phyloP scores from a whole-genome alignment of 2,113 vertebrate genomes.

The Semnopithecus entellus region DNA sequence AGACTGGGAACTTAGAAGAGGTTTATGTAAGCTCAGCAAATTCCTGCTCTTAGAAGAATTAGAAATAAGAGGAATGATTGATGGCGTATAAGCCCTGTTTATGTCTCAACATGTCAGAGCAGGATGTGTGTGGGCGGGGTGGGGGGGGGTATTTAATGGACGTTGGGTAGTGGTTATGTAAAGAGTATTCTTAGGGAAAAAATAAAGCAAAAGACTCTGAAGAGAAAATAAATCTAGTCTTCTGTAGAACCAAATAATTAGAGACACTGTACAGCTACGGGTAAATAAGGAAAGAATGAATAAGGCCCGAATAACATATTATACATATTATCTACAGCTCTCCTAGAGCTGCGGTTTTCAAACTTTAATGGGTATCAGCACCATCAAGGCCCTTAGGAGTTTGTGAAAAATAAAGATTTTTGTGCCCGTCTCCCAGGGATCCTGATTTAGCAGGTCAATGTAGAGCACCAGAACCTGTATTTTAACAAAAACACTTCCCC shows the following conservation, averaged over 20 bases:
- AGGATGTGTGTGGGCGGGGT: neutral
- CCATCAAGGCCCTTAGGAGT: neutral
- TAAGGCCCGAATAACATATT: neutral
- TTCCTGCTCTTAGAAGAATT: neutral
- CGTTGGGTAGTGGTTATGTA: neutral
- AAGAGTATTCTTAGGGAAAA: constrained; percentile 2
- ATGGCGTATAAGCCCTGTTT: neutral
- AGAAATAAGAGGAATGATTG: neutral
- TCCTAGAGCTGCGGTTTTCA: neutral
- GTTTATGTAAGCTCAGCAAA: neutral
- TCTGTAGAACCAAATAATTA: constrained; percentile 10
- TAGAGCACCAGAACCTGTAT: neutral
- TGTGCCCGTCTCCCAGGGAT: neutral
- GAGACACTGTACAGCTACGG: neutral
- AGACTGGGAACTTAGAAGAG: neutral
- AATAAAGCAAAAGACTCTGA: neutral
- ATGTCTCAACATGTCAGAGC: neutral
- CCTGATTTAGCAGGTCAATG: neutral
- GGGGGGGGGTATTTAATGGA: neutral
- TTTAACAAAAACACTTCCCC: neutral
- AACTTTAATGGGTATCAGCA: neutral
- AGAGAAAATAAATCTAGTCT: neutral
- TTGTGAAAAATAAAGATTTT: neutral
- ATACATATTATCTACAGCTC: neutral
- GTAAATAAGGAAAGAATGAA: neutral